These are phyloP conservation scores for Hartigia nigra DNA, from an alignment of 2,888 invertebrate genomes.

Conservation along the genomic window DNA sequence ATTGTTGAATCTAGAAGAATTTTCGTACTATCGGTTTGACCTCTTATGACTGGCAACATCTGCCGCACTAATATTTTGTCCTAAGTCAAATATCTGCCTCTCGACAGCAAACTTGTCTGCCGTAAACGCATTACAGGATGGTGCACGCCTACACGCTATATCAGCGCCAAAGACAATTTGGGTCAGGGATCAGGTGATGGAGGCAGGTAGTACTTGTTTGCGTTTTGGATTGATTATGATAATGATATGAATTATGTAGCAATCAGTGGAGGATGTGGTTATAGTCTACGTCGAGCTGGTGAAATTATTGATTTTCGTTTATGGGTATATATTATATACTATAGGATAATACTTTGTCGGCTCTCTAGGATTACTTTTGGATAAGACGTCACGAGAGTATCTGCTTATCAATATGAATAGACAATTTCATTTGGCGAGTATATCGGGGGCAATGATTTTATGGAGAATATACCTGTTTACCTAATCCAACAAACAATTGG, in stretches of 20 bases:
- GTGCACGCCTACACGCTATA: background rate
- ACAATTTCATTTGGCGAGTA: background rate
- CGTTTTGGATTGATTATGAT: slow-evolving; percentile 33
- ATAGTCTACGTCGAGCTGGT: slow-evolving; percentile 29
- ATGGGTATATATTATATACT: background rate
- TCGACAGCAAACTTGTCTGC: background rate
- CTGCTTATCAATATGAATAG: background rate
- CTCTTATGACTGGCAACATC: background rate
- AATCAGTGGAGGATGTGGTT: slow-evolving; percentile 15
- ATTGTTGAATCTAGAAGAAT: background rate
- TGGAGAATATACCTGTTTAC: background rate
- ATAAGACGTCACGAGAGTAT: background rate
- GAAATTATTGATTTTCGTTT: slow-evolving; percentile 52
- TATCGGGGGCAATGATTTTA: background rate
- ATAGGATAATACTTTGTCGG: background rate
- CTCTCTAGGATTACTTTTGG: background rate
- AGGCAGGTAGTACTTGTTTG: slow-evolving; percentile 22
- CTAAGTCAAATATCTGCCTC: background rate
- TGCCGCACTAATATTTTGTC: background rate
- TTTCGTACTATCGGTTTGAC: background rate
- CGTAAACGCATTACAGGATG: background rate
- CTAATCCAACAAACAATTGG: background rate
- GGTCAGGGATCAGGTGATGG: slow-evolving; percentile 28
- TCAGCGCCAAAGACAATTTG: background rate
- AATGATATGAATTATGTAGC: slow-evolving; percentile 22